Evolutionary conservation across 2,888 invertebrate species (phyloP).

Genomic region (Rhagonycha lutea): DNA sequence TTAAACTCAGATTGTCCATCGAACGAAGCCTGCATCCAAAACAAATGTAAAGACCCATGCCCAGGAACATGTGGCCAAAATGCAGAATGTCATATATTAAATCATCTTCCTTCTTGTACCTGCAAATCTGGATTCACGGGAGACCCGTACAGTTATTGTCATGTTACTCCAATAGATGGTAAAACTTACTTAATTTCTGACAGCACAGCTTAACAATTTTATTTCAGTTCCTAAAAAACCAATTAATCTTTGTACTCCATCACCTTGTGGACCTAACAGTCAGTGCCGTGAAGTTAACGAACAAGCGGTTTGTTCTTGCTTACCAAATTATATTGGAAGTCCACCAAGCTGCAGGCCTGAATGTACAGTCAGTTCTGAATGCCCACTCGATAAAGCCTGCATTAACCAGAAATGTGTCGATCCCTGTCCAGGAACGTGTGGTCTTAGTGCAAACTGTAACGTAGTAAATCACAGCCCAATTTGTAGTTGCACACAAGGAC

Average conservation of each 20-base stretch:
- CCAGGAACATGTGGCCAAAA: slow-evolving; percentile 78
- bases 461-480: slow-evolving; percentile 62
- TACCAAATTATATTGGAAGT: slow-evolving; percentile 56
- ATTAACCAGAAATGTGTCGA: slow-evolving; percentile 60
- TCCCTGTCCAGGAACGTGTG: slow-evolving; percentile 60
- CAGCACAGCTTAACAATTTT: slow-evolving; percentile 7
- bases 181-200: slow-evolving; percentile 44
- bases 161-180: slow-evolving; percentile 53
- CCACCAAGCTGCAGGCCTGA: slow-evolving; percentile 62
- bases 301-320: slow-evolving; percentile 63
- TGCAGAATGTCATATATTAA: slow-evolving; percentile 72
- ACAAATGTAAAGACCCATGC: slow-evolving; percentile 78
- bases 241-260: slow-evolving; percentile 68
- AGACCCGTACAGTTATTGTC: slow-evolving; percentile 74
- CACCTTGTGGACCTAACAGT: slow-evolving; percentile 65
- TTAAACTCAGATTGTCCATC: slow-evolving; percentile 74
- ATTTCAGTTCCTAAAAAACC: slow-evolving; percentile 13
- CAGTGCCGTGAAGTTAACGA: slow-evolving; percentile 60
- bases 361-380: slow-evolving; percentile 58
- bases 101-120: slow-evolving; percentile 71
- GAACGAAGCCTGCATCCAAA: slow-evolving; percentile 70
- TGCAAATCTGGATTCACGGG: slow-evolving; percentile 76
- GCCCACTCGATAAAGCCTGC: slow-evolving; percentile 56
- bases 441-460: slow-evolving; percentile 59
- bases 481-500: slow-evolving; percentile 67